A percentile compares a stretch with the other conserved stretches of the same genome.
Evolutionary conservation across 2,888 invertebrate genomes (phyloP).

Genomic region (Heliconius charithonia): DNA sequence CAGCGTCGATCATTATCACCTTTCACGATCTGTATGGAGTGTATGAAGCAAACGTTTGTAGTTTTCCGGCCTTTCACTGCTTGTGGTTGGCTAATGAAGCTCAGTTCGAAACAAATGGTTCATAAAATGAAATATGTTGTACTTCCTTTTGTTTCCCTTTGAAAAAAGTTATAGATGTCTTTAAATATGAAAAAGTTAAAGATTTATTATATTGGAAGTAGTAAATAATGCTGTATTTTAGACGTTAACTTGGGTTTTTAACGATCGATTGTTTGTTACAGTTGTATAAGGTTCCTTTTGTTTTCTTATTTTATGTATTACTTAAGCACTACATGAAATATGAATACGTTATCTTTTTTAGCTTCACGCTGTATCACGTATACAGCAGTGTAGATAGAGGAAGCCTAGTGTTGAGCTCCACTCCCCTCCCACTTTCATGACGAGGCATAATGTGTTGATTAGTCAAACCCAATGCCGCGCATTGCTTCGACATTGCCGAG

Average conservation of each 20-base stretch:
- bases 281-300: background rate
- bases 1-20: constrained; percentile 57
- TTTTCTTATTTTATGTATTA: background rate
- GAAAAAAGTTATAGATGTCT: constrained; percentile 8
- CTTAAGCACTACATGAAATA: background rate
- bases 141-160: constrained; percentile 26
- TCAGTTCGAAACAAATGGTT: constrained; percentile 25
- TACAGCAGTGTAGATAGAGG: too few relatives aligned
- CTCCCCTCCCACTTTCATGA: too few relatives aligned
- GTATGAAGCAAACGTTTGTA: constrained; percentile 55
- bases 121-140: constrained; percentile 17
- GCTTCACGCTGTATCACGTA: too few relatives aligned
- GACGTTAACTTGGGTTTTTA: background rate
- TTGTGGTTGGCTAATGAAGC: constrained; percentile 30
- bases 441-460: too few relatives aligned
- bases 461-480: too few relatives aligned
- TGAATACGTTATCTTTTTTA: too few relatives aligned
- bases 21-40: constrained; percentile 60
- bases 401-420: too few relatives aligned
- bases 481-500: too few relatives aligned
- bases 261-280: background rate
- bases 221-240: background rate
- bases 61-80: constrained; percentile 66
- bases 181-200: background rate
- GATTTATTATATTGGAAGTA: constrained; percentile 1